Base-by-base conservation (phyloP, 92 coral and sea anemone genomes). In the Paramuricea clavata region DNA sequence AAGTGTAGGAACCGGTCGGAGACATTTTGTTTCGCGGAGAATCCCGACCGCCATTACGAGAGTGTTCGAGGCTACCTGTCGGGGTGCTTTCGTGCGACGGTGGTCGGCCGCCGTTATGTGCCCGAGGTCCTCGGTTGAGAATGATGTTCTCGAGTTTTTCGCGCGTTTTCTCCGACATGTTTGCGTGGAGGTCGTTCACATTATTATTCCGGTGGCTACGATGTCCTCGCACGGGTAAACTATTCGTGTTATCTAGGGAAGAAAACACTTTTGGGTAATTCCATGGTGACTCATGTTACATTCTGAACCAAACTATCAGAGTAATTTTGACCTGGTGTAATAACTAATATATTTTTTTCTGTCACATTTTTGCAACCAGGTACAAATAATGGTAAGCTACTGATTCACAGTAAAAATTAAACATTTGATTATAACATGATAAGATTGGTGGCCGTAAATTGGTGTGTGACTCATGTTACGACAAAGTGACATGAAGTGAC, bases 221-320 rank as follows among this genome's bases (percentile, higher is more conserved):
- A 43, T 57, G 84, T 59, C 73, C 84, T 12, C 84, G 84, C 8
- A 54, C 73, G 2, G 84, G 84, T 6, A 79, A 57, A 39, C 84
- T 79, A 28, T 34, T 79, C 17, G 71, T 61, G 54, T 36, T 35
- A 60, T 79, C 84, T 79, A 16, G 60, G 25, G 5, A 49, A 49
- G 52, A 57, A 61, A 59, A 84, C n/a, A n/a, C n/a, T n/a, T n/a
- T n/a, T n/a, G n/a, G n/a, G n/a, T n/a, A n/a, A n/a, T n/a, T n/a
- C n/a, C n/a, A n/a, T n/a, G n/a, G n/a, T n/a, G n/a, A n/a, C n/a
- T n/a, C n/a, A n/a, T n/a, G n/a, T n/a, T n/a, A n/a, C n/a, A n/a
- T n/a, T n/a, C n/a, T n/a, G n/a, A n/a, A n/a, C n/a, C n/a, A n/a
- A n/a, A n/a, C n/a, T n/a, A n/a, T n/a, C n/a, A n/a, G n/a, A n/a